Evolutionary conservation across 30 jellyfish, hydroid and myxozoan genomes (phyloP).

Genomic region (Aurelia coerulea): DNA sequence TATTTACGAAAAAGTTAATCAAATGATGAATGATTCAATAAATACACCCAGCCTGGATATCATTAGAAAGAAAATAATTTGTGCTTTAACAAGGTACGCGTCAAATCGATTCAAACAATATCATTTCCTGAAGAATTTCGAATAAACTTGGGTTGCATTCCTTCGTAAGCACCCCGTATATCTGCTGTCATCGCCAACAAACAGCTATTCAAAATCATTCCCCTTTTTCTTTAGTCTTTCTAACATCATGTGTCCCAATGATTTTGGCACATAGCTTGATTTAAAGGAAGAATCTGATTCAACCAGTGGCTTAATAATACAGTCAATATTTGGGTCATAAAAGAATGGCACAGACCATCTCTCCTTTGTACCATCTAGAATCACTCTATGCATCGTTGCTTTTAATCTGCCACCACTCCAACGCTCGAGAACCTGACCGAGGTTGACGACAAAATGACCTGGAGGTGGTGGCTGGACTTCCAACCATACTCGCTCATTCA

Average conservation of each 20-base stretch:
- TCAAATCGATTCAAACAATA: too few species aligned
- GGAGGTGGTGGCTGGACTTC: conserved; percentile 42
- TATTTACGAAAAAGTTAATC: too few species aligned
- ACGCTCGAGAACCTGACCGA: conserved; percentile 66
- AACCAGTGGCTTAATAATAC: conserved; percentile 26
- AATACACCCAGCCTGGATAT: too few species aligned
- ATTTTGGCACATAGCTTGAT: neutral
- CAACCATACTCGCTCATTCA: conserved; percentile 35
- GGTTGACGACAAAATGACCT: conserved; percentile 44
- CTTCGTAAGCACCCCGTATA: too few species aligned
- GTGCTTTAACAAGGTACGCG: too few species aligned
- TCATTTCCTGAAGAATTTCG: too few species aligned
- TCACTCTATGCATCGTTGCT: conserved; percentile 63
- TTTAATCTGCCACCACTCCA: conserved; percentile 53
- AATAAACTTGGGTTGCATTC: too few species aligned
- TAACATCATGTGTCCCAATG: conserved; percentile 32
- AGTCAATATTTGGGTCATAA: conserved; percentile 62
- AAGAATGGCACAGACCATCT: conserved; percentile 57
- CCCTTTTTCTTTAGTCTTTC: conserved; percentile 41
- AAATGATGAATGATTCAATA: too few species aligned
- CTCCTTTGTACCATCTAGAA: conserved; percentile 39
- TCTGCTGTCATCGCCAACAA: too few species aligned
- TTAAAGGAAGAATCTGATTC: neutral
- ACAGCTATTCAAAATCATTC: conserved; percentile 39
- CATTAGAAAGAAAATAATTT: too few species aligned